Percentiles rank a stretch among this genome's conserved stretches.
phyloP scores from a whole-genome alignment of 2,888 invertebrate genomes.

The Rhagium mordax region DNA sequence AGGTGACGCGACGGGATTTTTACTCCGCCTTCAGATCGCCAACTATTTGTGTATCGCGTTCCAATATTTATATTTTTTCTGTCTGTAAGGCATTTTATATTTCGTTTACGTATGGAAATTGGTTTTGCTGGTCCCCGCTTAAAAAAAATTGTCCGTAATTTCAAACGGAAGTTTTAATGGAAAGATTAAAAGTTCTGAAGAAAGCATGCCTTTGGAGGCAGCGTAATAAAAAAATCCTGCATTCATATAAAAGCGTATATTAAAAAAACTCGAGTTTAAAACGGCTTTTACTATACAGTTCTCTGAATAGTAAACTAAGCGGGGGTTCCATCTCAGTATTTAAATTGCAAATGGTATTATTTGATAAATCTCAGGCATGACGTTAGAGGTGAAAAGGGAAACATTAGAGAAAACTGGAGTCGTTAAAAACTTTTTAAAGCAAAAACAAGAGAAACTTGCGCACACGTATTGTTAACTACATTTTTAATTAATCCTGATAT shows the following conservation, averaged over 20 bases:
- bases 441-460: neutral
- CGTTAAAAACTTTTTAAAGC: conserved; percentile 3
- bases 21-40: too few species aligned
- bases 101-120: too few species aligned
- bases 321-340: conserved; percentile 2
- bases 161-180: too few species aligned
- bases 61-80: too few species aligned
- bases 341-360: conserved; percentile 32
- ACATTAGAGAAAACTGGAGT: conserved; percentile 11
- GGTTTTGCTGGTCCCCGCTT: too few species aligned
- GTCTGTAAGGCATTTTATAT: too few species aligned
- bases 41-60: too few species aligned
- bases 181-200: too few species aligned
- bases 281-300: neutral
- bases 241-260: neutral
- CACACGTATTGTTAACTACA: conserved; percentile 27
- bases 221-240: neutral
- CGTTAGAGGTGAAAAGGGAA: conserved; percentile 13
- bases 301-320: neutral
- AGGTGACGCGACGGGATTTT: too few species aligned
- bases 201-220: neutral
- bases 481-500: conserved; percentile 5
- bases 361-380: conserved; percentile 17
- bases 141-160: too few species aligned
- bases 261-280: neutral